A percentile compares a stretch with the other conserved stretches of the same genome.
phyloP scores from a whole-genome alignment of 2,888 invertebrate genomes.

The Eupithecia exiguata region DNA sequence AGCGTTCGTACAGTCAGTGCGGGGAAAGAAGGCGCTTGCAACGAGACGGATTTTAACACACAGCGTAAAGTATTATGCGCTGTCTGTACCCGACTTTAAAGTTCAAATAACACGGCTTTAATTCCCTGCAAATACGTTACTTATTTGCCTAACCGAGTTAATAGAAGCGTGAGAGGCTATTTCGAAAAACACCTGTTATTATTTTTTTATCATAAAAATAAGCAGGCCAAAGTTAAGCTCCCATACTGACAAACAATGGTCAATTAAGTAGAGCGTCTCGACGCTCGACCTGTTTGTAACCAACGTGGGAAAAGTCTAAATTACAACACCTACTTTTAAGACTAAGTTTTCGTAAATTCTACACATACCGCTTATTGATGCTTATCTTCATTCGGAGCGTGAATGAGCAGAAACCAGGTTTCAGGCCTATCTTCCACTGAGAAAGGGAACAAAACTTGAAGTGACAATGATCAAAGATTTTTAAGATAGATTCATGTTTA shows the following conservation, averaged over 20 bases:
- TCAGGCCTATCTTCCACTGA: neutral
- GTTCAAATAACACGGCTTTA: conserved; percentile 6
- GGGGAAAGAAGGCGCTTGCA: no score
- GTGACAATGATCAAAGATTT: neutral
- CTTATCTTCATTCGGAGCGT: conserved; percentile 38
- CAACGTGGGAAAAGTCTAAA: conserved; percentile 63
- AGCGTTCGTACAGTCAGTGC: no score
- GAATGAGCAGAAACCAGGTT: conserved; percentile 12
- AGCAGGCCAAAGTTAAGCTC: conserved; percentile 72
- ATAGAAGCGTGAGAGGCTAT: conserved; percentile 72
- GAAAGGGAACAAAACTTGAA: neutral
- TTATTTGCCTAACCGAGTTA: conserved; percentile 55
- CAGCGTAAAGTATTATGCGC: no score
- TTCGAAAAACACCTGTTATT: conserved; percentile 74
- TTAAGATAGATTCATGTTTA: neutral
- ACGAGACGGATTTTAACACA: no score
- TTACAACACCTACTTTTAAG: conserved; percentile 38
- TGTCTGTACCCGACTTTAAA: neutral
- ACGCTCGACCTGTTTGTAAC: conserved; percentile 58
- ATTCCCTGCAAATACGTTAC: conserved; percentile 35
- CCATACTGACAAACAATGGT: conserved; percentile 81
- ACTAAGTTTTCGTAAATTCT: conserved; percentile 20
- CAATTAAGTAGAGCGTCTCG: conserved; percentile 72
- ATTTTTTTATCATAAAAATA: conserved; percentile 58
- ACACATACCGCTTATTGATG: conserved; percentile 27